These are phyloP conservation scores for Spialia ferax DNA, from an alignment of 2,888 invertebrate genomes.

Conservation along the genomic window DNA sequence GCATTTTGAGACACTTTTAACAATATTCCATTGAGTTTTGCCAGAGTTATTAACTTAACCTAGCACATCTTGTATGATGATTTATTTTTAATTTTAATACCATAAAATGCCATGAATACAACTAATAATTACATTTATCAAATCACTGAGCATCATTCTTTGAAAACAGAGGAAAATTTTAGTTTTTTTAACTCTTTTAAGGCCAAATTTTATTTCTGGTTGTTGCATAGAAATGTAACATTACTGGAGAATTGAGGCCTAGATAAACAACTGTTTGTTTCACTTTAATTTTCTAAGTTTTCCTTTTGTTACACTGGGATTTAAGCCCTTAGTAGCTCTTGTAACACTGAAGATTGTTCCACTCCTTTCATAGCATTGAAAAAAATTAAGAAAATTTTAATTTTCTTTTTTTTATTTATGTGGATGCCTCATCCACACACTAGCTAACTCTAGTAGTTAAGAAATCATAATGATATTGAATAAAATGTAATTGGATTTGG, in stretches of 20 bases:
- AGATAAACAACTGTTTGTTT: not conserved
- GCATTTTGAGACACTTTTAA: constrained; percentile 60
- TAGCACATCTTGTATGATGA: constrained; percentile 44
- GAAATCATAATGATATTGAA: not conserved
- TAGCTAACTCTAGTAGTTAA: not conserved
- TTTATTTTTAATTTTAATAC: constrained; percentile 7
- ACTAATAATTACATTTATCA: not conserved
- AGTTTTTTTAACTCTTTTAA: not conserved
- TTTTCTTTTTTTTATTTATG: not conserved
- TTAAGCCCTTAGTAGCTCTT: no score
- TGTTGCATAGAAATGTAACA: not conserved
- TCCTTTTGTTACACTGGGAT: no score
- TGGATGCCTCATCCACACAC: not conserved
- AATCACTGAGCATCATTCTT: constrained; percentile 11
- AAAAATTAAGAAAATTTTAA: not conserved
- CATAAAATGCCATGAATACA: not conserved
- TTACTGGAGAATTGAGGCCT: not conserved
- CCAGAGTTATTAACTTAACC: constrained; percentile 67
- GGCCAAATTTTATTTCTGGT: not conserved
- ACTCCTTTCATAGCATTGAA: not conserved
- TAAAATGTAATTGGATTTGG: not conserved
- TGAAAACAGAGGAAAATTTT: not conserved
- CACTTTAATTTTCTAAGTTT: no score
- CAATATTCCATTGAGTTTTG: constrained; percentile 74
- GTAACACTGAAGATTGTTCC: no score